Evolutionary conservation across 2,797 vertebrate genomes (phyloP).

Genomic region (Falco biarmicus): DNA sequence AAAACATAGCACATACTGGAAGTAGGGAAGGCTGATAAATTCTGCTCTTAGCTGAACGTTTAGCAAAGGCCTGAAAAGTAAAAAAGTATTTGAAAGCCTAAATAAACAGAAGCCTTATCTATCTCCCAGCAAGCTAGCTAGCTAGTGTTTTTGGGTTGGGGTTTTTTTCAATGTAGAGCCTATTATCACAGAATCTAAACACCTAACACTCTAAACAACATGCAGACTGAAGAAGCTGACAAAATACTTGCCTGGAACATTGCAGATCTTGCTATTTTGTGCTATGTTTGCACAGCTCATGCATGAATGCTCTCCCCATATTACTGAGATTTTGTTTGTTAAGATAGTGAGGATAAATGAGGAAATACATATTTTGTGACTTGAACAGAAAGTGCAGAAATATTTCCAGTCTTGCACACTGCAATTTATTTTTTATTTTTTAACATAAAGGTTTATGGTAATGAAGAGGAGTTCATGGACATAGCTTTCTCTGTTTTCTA

Average conservation of each 20-base stretch:
- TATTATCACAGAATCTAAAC: not conserved
- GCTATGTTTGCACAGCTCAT: constrained; percentile 23
- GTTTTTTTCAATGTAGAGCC: not conserved
- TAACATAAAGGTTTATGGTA: constrained; percentile 8
- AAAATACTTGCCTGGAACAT: constrained; percentile 34
- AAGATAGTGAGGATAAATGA: constrained; percentile 57
- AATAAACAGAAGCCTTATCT: not conserved
- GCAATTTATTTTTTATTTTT: constrained; percentile 39
- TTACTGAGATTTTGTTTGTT: constrained; percentile 57
- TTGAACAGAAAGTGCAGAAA: constrained; percentile 52
- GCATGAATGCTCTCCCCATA: constrained; percentile 30
- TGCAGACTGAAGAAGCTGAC: not conserved
- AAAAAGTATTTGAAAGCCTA: not conserved
- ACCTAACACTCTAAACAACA: not conserved
- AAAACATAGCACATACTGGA: not conserved
- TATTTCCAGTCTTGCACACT: not conserved
- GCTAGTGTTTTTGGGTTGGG: not conserved
- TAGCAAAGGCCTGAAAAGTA: not conserved
- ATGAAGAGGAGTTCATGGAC: constrained; percentile 12
- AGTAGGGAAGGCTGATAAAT: not conserved
- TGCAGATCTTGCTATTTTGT: constrained; percentile 32
- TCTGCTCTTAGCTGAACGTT: not conserved
- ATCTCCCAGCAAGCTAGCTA: not conserved
- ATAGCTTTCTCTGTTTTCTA: not conserved
- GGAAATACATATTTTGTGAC: constrained; percentile 58